Evolutionary conservation across 2,797 vertebrate genomes (phyloP).

Genomic region (Microchirus variegatus): DNA sequence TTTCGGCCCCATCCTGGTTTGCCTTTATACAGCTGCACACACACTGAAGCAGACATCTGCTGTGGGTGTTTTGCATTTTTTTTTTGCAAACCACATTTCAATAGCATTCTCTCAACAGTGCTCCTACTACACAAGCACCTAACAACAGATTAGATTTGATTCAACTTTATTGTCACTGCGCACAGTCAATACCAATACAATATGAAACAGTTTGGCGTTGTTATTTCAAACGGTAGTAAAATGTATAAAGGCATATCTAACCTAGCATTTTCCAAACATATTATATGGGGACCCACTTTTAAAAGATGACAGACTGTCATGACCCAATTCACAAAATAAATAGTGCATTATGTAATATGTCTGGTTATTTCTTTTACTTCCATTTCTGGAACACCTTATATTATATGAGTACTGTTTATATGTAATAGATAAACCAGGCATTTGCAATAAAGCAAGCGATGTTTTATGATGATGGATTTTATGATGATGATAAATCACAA

Average conservation of each 20-base stretch:
- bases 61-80: conserved; percentile 14
- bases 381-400: too few species aligned
- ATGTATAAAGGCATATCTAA: not conserved
- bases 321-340: too few species aligned
- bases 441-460: too few species aligned
- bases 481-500: too few species aligned
- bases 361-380: too few species aligned
- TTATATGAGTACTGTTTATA: too few species aligned
- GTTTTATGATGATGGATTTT: too few species aligned
- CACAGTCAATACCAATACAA: not conserved
- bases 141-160: conserved; percentile 6
- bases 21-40: conserved; percentile 29
- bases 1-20: conserved; percentile 33
- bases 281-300: too few species aligned
- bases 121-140: conserved; percentile 20
- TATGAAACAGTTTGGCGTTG: conserved; percentile 8
- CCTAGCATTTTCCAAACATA: too few species aligned
- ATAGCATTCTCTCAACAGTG: conserved; percentile 18
- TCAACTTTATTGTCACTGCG: not conserved
- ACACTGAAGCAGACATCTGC: conserved; percentile 32
- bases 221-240: not conserved
- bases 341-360: too few species aligned
- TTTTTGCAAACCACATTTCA: conserved; percentile 24
- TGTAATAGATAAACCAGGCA: too few species aligned
- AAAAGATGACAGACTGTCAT: too few species aligned